Evolutionary conservation across 2,888 invertebrate genomes (phyloP).

Genomic region (Meteorus colon): DNA sequence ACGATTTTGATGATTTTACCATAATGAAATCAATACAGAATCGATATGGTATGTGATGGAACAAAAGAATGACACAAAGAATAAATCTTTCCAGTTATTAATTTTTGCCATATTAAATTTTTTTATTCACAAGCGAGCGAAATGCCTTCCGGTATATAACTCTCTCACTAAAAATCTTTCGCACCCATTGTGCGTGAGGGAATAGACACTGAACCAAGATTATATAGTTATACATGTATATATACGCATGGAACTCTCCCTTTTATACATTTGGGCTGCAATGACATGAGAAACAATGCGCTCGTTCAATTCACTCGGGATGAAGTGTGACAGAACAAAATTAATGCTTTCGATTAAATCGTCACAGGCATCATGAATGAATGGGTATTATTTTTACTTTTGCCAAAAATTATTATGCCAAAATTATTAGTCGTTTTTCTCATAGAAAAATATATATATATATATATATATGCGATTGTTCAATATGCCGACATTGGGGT

Average conservation of each 20-base stretch:
- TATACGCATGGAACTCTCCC: conserved; percentile 20
- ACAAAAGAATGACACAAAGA: not conserved
- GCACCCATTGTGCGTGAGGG: conserved; percentile 25
- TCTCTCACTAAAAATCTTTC: not conserved
- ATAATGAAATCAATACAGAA: too few relatives aligned
- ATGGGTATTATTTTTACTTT: not conserved
- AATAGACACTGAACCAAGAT: conserved; percentile 1
- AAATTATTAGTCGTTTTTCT: too few relatives aligned
- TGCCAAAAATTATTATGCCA: not conserved
- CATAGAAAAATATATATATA: not conserved
- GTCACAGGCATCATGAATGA: conserved; percentile 14
- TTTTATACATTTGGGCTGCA: conserved; percentile 19
- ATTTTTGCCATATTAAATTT: not conserved
- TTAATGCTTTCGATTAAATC: conserved; percentile 31
- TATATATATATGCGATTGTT: not conserved
- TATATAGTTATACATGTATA: conserved; percentile 7
- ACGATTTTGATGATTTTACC: too few relatives aligned
- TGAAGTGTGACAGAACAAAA: conserved; percentile 33
- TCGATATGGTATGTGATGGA: too few relatives aligned
- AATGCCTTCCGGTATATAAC: conserved; percentile 22
- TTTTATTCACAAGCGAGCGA: not conserved
- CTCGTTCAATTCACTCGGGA: conserved; percentile 40
- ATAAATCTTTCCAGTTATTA: conserved; percentile 11
- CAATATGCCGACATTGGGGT: too few relatives aligned
- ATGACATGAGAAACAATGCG: conserved; percentile 51